Evolutionary conservation across 2,888 invertebrate genomes (phyloP), one percentile per base, ranked within the genome.

Genomic region (Lissonota sp.): DNA sequence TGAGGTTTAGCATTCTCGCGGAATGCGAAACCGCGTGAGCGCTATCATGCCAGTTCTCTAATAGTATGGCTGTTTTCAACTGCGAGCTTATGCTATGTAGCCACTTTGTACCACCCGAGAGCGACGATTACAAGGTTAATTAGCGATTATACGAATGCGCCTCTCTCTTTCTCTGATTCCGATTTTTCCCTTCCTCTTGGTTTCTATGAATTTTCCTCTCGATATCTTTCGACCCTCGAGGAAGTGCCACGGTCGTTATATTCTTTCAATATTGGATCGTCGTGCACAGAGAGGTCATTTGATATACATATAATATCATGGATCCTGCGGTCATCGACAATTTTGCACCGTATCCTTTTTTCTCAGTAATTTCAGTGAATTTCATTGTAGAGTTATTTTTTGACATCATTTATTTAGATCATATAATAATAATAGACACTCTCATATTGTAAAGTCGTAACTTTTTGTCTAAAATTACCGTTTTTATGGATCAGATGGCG

Each of bases 51-150:
- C 26, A 70, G 46, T 74, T 66, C 80, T 73, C 80, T 64, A 81
- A 78, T 74, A 66, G 70, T 78, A 70, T 46, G 80, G 37, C 70
- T 44, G 70, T 75, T 81, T 66, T 14, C 63, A 58, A 77, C 77
- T 70, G 69, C 77, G 70, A 74, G 78, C 66, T 74, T 73, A 64
- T 70, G 53, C 53, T 60, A 78, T 74, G 74, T 78, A 81, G 46
- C 81, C 77, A 81, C 74, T 81, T 81, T 81, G 80, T 81, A 78
- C 80, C 77, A 73, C 69, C 80, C 70, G 70, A 26, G 26, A 74
- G 77, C 58, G 66, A 70, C 77, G 80, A 81, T 81, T 81, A 81
- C 80, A 81, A 81, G 70, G 74, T 81, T 78, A 81, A 81, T 81
- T 81, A 81, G 78, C 73, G 70, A 81, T 81, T 81, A 81, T 63